phyloP scores from a whole-genome alignment of 1,140 invertebrate genomes.

The Helicorthomorpha holstii region DNA sequence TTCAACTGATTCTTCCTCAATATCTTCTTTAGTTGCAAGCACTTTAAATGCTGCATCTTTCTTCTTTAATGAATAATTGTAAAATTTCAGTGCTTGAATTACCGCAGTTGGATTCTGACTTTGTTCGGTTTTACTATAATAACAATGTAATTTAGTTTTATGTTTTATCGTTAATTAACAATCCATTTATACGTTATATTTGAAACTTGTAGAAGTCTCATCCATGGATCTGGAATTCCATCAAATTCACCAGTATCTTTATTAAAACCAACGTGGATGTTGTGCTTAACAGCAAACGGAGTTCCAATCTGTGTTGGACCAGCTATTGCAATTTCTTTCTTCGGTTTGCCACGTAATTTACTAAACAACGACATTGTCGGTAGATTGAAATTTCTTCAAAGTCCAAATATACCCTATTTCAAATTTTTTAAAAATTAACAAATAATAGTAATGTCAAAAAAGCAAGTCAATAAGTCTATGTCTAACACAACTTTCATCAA shows the following conservation, averaged over 20 bases:
- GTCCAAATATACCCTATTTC: too few relatives aligned
- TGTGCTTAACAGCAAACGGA: conserved; percentile 41
- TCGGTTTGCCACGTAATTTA: background rate
- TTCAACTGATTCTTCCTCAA: conserved; percentile 55
- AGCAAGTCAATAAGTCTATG: too few relatives aligned
- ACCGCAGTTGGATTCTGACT: conserved; percentile 81
- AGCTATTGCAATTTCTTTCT: background rate
- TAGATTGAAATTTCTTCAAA: too few relatives aligned
- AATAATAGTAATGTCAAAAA: too few relatives aligned
- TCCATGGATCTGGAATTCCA: conserved; percentile 59
- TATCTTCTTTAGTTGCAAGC: conserved; percentile 53
- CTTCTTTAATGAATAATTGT: conserved; percentile 67
- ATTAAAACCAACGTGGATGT: conserved; percentile 65
- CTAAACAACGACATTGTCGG: background rate
- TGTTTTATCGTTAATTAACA: background rate
- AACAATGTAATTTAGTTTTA: background rate
- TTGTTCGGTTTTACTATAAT: conserved; percentile 49
- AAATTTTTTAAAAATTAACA: too few relatives aligned
- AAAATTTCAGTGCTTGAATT: conserved; percentile 76
- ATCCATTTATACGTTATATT: conserved; percentile 47
- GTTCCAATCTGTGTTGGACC: conserved; percentile 6
- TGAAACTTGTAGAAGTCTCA: conserved; percentile 54
- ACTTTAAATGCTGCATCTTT: conserved; percentile 54
- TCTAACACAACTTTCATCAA: too few relatives aligned
- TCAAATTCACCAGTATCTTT: conserved; percentile 54